A percentile compares a stretch with the other conserved stretches of the same genome.
Evolutionary conservation across 1,140 invertebrate genomes (phyloP).

Genomic region (Eriosoma lanigerum): DNA sequence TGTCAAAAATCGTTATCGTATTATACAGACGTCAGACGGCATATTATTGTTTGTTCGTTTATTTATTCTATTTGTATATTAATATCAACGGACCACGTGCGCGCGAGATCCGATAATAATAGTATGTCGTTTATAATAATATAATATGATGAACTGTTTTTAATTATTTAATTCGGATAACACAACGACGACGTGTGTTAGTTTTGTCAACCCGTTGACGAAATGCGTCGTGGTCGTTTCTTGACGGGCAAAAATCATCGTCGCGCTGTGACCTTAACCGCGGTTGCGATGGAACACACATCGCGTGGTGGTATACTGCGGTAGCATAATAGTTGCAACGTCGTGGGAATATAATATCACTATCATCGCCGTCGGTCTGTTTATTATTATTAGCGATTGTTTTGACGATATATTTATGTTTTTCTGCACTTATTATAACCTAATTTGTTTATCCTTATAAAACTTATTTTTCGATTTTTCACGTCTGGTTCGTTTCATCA

Average conservation of each 20-base stretch:
- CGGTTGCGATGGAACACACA: conserved; percentile 5
- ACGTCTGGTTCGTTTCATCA: too few relatives aligned
- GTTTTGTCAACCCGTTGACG: neutral
- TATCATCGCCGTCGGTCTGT: neutral
- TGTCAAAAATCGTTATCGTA: neutral
- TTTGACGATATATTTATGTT: neutral
- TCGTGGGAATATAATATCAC: conserved; percentile 10
- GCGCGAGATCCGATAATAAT: neutral
- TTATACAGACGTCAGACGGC: too few relatives aligned
- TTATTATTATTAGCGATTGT: conserved; percentile 7
- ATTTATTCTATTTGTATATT: too few relatives aligned
- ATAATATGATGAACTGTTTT: neutral
- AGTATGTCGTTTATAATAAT: neutral
- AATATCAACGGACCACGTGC: too few relatives aligned
- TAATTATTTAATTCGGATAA: neutral
- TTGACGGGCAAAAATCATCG: conserved; percentile 7
- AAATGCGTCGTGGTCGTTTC: conserved; percentile 32
- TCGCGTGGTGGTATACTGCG: neutral
- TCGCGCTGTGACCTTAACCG: conserved; percentile 31
- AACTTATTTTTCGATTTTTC: neutral
- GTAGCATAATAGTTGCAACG: conserved; percentile 5
- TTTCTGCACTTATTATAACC: neutral
- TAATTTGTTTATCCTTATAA: neutral
- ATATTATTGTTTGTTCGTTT: too few relatives aligned
- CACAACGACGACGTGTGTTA: neutral